A percentile compares a stretch with the other conserved stretches of the same genome.
These are phyloP conservation scores for Orthonyx spaldingii DNA, from an alignment of 2,113 vertebrate genomes.

Conservation along the genomic window DNA sequence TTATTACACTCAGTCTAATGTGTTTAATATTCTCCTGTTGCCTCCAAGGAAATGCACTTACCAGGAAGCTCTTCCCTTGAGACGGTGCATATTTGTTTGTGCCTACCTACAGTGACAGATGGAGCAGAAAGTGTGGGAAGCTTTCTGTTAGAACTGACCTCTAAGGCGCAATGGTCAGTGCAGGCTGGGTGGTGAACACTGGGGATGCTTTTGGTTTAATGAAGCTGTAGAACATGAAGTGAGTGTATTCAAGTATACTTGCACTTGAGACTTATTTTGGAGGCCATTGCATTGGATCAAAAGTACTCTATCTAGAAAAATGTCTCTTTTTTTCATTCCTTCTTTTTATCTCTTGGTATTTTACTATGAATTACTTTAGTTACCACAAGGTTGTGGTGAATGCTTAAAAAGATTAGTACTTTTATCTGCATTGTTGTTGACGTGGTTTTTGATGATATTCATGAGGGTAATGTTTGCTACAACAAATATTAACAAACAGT, in stretches of 20 bases:
- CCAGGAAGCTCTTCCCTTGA: neutral
- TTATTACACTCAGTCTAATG: neutral
- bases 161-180: rapidly evolving
- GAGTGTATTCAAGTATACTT: neutral
- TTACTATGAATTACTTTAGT: neutral
- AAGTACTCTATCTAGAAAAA: neutral
- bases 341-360: neutral
- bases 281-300: neutral
- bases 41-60: neutral
- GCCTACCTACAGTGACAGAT: rapidly evolving
- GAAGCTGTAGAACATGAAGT: neutral
- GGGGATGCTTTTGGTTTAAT: neutral
- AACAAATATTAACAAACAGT: neutral
- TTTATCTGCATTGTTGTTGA: neutral
- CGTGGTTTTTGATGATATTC: neutral
- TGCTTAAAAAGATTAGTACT: neutral
- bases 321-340: neutral
- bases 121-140: neutral
- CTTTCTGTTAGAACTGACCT: neutral
- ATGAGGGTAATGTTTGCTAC: neutral
- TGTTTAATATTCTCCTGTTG: neutral
- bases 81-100: rapidly evolving
- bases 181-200: rapidly evolving
- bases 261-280: neutral
- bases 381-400: neutral